Evolutionary conservation across 2,888 invertebrate genomes (phyloP), one percentile per base, ranked within the genome.

Genomic region (Druceiella hillmani): DNA sequence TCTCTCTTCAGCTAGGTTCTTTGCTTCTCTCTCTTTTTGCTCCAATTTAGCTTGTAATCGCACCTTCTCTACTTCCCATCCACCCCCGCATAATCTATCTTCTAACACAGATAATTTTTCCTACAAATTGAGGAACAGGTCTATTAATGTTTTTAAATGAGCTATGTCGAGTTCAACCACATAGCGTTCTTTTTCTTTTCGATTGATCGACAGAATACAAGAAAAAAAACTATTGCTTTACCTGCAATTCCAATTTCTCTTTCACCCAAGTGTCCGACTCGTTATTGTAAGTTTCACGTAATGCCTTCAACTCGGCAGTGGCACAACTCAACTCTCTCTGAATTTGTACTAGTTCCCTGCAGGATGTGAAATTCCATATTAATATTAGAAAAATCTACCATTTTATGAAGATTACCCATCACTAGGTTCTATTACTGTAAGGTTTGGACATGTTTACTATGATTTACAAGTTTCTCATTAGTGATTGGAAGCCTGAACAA

Each of bases 1-100:
- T 46, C 78, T 76, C 55, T 87, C 82, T 32, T 80, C 79, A 30
- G 77, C 78, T 30, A 83, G 63, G 38, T 79, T 74, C 27, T 81
- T 82, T 16, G 87, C 71, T 49, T 90, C 87, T 3, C 77, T 77
- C 47, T 81, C 82, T 47, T 83, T 79, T 50, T 90, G 87, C 24
- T 84, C 82, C 31, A 89, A 63, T 32, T 79, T 71, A 24, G 81
- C 76, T 54, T 79, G 81, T 3, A 87, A 64, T 41, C 84, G 72
- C 33, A 76, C 78, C 37, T 76, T 78, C 56, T 88, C 87, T 29
- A 80, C 74, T 48, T 79, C 78, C 72, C 72, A 73, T 1, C 72
- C 72, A 11, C 72, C 72, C 24, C 72, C 70, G 56, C 75, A 61
- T 43, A 73, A 51, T 0, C 72, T 56, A n/a, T 71, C 71, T 61